Evolutionary conservation across 2,888 invertebrate species (phyloP).

Genomic region (Sinelater perroti): DNA sequence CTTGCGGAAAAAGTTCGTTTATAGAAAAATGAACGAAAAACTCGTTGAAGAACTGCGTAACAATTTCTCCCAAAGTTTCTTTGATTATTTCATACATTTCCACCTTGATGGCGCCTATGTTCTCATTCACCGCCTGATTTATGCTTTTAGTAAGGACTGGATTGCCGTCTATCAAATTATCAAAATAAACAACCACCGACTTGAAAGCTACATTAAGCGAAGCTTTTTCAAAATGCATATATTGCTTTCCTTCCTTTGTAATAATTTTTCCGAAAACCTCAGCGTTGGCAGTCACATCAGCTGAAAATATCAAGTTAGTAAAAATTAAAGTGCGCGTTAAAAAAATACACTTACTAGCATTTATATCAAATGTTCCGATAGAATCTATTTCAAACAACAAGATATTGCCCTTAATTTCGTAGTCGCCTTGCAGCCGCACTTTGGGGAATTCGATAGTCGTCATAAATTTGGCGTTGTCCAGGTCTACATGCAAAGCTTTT

Average conservation of each 20-base stretch:
- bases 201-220: constrained; percentile 23
- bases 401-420: constrained; percentile 51
- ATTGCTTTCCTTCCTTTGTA: constrained; percentile 11
- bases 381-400: constrained; percentile 46
- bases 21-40: constrained; percentile 45
- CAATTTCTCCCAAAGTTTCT: constrained; percentile 43
- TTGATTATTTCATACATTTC: constrained; percentile 56
- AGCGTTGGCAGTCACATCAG: background rate
- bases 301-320: constrained; percentile 5
- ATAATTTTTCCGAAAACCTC: constrained; percentile 3
- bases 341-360: constrained; percentile 40
- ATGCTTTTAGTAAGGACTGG: constrained; percentile 48
- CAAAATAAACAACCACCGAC: constrained; percentile 43
- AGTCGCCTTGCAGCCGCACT: constrained; percentile 47
- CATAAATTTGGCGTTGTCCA: constrained; percentile 2
- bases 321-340: background rate
- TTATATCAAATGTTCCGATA: constrained; percentile 34
- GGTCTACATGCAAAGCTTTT: constrained; percentile 10
- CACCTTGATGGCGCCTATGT: constrained; percentile 53
- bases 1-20: constrained; percentile 46
- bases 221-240: constrained; percentile 7
- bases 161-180: constrained; percentile 48
- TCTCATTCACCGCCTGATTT: constrained; percentile 57
- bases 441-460: constrained; percentile 25
- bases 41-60: constrained; percentile 41